These are phyloP conservation scores for Rhipidura dahli DNA, from an alignment of 2,113 vertebrate genomes.

Conservation along the genomic window DNA sequence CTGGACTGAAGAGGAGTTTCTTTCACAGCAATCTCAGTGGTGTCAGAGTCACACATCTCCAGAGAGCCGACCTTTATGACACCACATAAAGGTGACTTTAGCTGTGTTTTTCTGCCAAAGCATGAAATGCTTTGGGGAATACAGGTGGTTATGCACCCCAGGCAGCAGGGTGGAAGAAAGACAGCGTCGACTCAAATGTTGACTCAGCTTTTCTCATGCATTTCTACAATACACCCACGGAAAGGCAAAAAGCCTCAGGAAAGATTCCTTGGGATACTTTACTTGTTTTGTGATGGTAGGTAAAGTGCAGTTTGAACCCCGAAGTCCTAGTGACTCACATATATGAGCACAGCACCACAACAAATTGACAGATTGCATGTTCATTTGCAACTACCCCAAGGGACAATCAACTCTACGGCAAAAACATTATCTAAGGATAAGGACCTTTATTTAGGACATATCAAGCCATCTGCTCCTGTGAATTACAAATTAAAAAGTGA, in stretches of 20 bases:
- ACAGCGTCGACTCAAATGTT: neutral
- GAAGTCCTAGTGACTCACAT: neutral
- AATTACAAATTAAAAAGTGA: neutral
- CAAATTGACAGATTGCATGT: neutral
- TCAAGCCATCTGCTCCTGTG: neutral
- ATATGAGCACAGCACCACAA: neutral
- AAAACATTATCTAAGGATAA: neutral
- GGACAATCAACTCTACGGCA: neutral
- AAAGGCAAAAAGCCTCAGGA: neutral
- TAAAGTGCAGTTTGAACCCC: neutral
- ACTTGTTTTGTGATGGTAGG: neutral
- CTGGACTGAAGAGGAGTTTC: neutral
- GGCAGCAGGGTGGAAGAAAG: neutral
- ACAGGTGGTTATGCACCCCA: neutral
- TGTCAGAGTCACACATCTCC: neutral
- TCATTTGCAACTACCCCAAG: neutral
- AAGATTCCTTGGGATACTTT: neutral
- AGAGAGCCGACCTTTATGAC: neutral
- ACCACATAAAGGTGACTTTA: neutral
- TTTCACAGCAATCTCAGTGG: neutral
- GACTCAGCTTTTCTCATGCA: neutral
- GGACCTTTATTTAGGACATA: neutral
- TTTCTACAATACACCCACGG: neutral
- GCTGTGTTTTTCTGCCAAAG: neutral
- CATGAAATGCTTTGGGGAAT: neutral